Percentiles rank a stretch among this genome's conserved stretches.
These are phyloP conservation scores for Heliangelus exortis DNA, from an alignment of 2,797 vertebrate species.

Conservation along the genomic window DNA sequence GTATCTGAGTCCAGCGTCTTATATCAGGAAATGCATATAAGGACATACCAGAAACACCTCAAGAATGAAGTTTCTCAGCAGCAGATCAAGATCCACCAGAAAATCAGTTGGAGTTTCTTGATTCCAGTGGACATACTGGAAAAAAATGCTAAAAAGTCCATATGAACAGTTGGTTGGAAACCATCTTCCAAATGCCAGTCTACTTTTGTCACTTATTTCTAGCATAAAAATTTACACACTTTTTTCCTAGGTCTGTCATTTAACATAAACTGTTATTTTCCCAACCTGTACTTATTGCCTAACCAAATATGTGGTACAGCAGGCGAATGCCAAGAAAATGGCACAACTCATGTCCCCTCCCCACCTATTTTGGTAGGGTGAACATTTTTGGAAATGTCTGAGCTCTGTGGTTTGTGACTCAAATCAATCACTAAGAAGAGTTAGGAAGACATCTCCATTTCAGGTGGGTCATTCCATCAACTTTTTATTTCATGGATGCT, in stretches of 20 bases:
- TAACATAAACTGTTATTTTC: neutral
- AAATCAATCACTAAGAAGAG: neutral
- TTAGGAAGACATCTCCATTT: neutral
- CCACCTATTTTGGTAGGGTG: neutral
- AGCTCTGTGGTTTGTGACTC: neutral
- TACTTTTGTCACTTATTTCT: neutral
- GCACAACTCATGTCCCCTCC: neutral
- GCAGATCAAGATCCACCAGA: neutral
- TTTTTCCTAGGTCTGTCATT: neutral
- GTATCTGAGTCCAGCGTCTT: neutral
- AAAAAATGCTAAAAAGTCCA: neutral
- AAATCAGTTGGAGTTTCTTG: neutral
- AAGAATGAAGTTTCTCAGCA: conserved; percentile 1
- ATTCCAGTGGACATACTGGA: neutral
- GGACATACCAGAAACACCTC: neutral
- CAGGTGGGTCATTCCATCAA: neutral
- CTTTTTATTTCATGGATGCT: neutral
- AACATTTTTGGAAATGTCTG: neutral
- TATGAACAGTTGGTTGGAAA: neutral
- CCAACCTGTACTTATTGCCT: neutral
- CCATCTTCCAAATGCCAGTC: neutral
- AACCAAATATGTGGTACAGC: neutral
- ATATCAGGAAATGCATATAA: neutral
- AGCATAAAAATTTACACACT: neutral
- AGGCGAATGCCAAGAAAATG: rapidly evolving